These are phyloP conservation scores for Channallabes apus DNA, from an alignment of 2,797 vertebrate species.

Conservation along the genomic window DNA sequence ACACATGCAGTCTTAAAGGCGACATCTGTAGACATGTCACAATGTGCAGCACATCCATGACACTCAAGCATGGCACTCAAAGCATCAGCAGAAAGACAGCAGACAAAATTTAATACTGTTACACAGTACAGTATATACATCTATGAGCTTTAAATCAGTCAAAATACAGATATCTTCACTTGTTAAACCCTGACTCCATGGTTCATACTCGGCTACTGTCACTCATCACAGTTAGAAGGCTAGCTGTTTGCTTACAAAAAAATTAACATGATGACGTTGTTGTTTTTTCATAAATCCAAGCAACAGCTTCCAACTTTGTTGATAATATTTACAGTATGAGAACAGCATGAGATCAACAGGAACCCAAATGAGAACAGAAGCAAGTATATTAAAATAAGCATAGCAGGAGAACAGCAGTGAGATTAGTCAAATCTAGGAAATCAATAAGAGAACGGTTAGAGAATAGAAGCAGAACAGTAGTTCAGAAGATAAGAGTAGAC, in stretches of 20 bases:
- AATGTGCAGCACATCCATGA: too few species aligned
- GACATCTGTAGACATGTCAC: too few species aligned
- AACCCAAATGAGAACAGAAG: too few species aligned
- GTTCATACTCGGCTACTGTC: neutral
- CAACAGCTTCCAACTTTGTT: neutral
- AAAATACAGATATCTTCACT: neutral
- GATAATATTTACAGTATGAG: neutral
- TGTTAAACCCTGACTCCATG: neutral
- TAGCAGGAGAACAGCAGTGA: neutral
- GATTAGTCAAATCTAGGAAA: neutral
- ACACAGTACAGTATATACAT: neutral
- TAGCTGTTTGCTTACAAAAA: neutral
- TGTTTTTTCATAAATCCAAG: too few species aligned
- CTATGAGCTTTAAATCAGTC: neutral
- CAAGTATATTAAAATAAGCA: too few species aligned
- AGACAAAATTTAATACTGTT: too few species aligned
- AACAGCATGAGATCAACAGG: neutral
- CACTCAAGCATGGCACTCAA: too few species aligned
- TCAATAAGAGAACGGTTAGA: neutral
- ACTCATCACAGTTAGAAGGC: neutral
- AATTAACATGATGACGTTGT: neutral
- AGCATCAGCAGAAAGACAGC: too few species aligned
- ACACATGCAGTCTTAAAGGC: too few species aligned
- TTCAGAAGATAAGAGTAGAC: too few species aligned
- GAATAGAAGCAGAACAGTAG: neutral